phyloP scores from a whole-genome alignment of 2,888 invertebrate species.

The Morinoia aosen region DNA sequence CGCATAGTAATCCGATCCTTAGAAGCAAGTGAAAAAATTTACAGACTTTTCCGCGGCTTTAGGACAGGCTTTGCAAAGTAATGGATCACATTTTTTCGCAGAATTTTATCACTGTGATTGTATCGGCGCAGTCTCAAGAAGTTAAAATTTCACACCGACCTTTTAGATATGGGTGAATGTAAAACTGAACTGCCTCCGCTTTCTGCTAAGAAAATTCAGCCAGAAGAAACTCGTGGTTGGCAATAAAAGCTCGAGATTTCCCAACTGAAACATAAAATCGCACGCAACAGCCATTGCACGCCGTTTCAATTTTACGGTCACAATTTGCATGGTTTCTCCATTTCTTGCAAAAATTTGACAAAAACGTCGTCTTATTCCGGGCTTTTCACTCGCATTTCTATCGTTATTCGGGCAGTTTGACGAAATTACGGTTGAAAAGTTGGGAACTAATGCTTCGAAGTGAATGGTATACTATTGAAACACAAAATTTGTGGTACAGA shows the following conservation, averaged over 20 bases:
- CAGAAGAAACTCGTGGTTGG: background rate
- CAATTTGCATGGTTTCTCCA: slow-evolving; percentile 9
- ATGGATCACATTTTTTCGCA: background rate
- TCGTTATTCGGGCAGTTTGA: background rate
- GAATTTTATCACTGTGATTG: background rate
- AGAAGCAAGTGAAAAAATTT: background rate
- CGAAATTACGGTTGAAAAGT: background rate
- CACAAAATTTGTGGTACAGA: background rate
- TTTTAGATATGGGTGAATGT: background rate
- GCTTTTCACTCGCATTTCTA: background rate
- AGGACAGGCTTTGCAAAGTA: background rate
- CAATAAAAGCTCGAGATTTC: background rate
- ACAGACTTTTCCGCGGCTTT: background rate
- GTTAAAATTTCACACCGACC: background rate
- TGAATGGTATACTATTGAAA: background rate
- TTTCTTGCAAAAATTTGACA: background rate
- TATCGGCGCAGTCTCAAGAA: background rate
- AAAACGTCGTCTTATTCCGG: background rate
- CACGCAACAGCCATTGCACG: background rate
- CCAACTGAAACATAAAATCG: background rate
- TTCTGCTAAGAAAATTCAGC: background rate
- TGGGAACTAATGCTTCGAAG: background rate
- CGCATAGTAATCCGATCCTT: too few relatives aligned
- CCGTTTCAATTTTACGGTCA: background rate
- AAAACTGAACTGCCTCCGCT: background rate